Evolutionary conservation across 2,797 vertebrate species (phyloP).

Genomic region (Sebastes kiyomatsui): DNA sequence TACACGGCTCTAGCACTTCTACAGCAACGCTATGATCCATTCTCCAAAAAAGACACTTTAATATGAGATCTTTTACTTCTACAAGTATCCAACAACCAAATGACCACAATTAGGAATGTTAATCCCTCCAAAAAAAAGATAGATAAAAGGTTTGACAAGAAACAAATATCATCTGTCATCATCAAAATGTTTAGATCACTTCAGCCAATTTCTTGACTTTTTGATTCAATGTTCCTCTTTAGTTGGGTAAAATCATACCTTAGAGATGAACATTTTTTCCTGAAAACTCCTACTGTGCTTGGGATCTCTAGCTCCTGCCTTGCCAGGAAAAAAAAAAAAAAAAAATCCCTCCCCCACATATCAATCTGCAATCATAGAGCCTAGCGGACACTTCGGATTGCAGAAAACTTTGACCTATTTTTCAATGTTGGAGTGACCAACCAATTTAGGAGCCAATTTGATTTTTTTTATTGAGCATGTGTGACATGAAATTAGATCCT

Average conservation of each 20-base stretch:
- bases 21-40: not conserved
- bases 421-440: slow-evolving; percentile 71
- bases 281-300: slow-evolving; percentile 51
- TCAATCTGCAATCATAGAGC: slow-evolving; percentile 70
- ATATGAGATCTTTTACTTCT: not conserved
- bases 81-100: not conserved
- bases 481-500: slow-evolving; percentile 70
- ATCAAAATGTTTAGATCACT: slow-evolving; percentile 23
- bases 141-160: not conserved
- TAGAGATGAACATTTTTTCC: slow-evolving; percentile 50
- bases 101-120: not conserved
- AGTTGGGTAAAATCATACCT: slow-evolving; percentile 58
- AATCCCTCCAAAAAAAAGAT: not conserved
- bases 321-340: slow-evolving; percentile 29
- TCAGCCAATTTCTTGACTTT: slow-evolving; percentile 52
- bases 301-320: slow-evolving; percentile 44
- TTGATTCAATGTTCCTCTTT: slow-evolving; percentile 66
- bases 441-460: slow-evolving; percentile 69
- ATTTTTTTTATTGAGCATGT: slow-evolving; percentile 62
- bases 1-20: too few species aligned
- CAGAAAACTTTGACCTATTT: slow-evolving; percentile 75
- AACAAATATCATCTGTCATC: slow-evolving; percentile 15
- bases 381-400: slow-evolving; percentile 68
- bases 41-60: not conserved
- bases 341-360: slow-evolving; percentile 52